These are phyloP conservation scores for Mesorhabditis spiculigera DNA, from an alignment of 2,888 invertebrate species.

Conservation along the genomic window DNA sequence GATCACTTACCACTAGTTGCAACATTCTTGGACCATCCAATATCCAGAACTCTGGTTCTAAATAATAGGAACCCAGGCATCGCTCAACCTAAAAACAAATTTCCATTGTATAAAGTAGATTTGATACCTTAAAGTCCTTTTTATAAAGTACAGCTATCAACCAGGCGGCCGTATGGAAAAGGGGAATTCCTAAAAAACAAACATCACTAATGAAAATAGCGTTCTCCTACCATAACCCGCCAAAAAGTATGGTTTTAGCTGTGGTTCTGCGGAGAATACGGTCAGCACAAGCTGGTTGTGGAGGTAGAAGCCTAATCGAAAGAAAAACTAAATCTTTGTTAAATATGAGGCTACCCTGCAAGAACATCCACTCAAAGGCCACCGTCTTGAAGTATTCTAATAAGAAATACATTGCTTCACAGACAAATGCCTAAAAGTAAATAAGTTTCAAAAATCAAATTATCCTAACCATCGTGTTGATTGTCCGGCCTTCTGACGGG, in stretches of 20 bases:
- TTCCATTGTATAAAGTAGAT: not conserved
- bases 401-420: constrained; percentile 75
- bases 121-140: constrained; percentile 46
- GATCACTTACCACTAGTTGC: constrained; percentile 74
- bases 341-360: constrained; percentile 70
- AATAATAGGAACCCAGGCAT: constrained; percentile 57
- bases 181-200: constrained; percentile 46
- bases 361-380: constrained; percentile 95
- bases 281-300: constrained; percentile 75
- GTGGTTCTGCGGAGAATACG: constrained; percentile 63
- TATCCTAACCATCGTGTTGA: constrained; percentile 61
- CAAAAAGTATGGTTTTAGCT: constrained; percentile 56
- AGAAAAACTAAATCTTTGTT: not conserved
- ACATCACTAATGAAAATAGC: not conserved
- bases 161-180: constrained; percentile 55
- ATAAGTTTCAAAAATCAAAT: constrained; percentile 7
- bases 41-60: constrained; percentile 70
- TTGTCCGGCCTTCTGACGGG: constrained; percentile 57
- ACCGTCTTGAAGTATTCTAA: constrained; percentile 84
- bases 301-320: constrained; percentile 68
- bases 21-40: constrained; percentile 80
- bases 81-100: constrained; percentile 21
- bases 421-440: constrained; percentile 72
- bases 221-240: constrained; percentile 61
- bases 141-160: constrained; percentile 46